Base-by-base conservation (phyloP, 1,140 invertebrate genomes). In the Chionoecetes opilio region DNA sequence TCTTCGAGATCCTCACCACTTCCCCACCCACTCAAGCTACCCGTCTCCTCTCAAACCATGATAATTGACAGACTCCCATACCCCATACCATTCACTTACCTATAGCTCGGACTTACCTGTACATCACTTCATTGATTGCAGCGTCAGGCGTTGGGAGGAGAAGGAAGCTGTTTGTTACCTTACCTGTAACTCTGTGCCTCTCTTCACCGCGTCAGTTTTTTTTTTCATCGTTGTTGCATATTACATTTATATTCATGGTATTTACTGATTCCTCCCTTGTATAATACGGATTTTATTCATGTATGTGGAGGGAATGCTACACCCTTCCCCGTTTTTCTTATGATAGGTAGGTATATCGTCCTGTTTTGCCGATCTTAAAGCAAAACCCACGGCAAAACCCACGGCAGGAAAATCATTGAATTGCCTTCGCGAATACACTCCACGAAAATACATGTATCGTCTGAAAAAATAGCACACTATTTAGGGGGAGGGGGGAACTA, bases 401-500 rank as follows among this genome's bases (percentile, higher is more conserved):
- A n/a, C 63, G 63, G 21, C 63, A n/a, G 63, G 63, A 26, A 17
- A 21, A 5, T 11, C 63, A n/a, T 26, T 75, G 63, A n/a, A 26
- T 2, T 75, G 63, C 21, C 63, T 75, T 75, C 63, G n/a, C n/a
- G 63, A 53, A 53, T 53, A 53, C 21, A 53, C 46, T 53, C 21
- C 2, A 53, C 21, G 6, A 75, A 75, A 75, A 75, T 21, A 75
- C 63, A 26, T 17, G 21, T 75, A 75, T 75, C 63, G 63, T 75
- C 63, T 75, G 63, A n/a, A 75, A 75, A 75, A 75, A 75, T 75
- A n/a, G 21, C 63, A 75, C 63, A 75, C 63, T 75, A 75, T 17
- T 75, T 75, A n/a, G 63, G 63, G n/a, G n/a, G 63, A 75, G 63
- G 63, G 63, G n/a, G 63, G 63, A 75, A 75, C 63, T 75, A 75